Conservation (phyloP, 1,140 invertebrate species). For the Mercenaria mercenaria region DNA sequence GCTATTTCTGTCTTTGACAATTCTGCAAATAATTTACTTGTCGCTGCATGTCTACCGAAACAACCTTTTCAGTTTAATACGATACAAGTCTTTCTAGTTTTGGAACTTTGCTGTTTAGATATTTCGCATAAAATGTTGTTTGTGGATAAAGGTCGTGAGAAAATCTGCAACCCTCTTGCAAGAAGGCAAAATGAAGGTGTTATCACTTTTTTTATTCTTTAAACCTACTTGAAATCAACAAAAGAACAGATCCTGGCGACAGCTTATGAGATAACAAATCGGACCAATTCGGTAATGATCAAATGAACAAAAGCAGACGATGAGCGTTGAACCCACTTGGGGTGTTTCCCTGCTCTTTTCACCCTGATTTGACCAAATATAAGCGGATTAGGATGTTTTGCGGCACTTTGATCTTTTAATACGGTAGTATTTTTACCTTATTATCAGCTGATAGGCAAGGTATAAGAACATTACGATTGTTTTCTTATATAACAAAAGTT, state of each 20-base stretch:
- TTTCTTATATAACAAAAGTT: slow-evolving; percentile 29
- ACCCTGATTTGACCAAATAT: neutral
- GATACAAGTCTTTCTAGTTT: too few relatives aligned
- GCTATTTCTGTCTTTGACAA: too few relatives aligned
- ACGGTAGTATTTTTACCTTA: slow-evolving; percentile 3
- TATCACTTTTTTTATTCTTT: too few relatives aligned
- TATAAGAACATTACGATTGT: neutral
- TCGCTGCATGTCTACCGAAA: too few relatives aligned
- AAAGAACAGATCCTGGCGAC: neutral
- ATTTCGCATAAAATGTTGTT: too few relatives aligned
- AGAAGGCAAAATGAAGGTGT: too few relatives aligned
- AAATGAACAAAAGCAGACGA: neutral
- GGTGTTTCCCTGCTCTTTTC: slow-evolving; percentile 16
- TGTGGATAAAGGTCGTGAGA: too few relatives aligned
- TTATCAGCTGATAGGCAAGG: neutral
- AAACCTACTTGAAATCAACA: neutral
- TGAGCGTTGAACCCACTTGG: neutral
- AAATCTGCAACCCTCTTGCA: too few relatives aligned
- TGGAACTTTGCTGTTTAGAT: too few relatives aligned
- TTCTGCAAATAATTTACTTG: too few relatives aligned
- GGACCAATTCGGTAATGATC: neutral
- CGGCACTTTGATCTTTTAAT: slow-evolving; percentile 23
- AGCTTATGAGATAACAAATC: neutral
- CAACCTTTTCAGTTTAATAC: too few relatives aligned
- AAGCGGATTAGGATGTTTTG: slow-evolving; percentile 30